Conservation (phyloP, 92 coral and sea anemone genomes). For the Blastomussa wellsi region DNA sequence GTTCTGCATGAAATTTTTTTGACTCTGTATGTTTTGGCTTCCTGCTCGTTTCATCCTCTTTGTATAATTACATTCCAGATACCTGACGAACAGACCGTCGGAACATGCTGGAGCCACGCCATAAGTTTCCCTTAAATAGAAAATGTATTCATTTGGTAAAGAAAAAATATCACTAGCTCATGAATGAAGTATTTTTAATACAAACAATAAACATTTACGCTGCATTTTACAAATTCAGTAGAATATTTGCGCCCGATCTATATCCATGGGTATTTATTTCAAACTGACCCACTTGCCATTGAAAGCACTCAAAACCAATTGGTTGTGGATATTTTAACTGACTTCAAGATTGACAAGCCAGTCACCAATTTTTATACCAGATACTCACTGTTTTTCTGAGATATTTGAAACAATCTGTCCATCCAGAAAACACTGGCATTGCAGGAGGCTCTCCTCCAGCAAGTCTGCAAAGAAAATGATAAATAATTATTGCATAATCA, state of each 20-base stretch:
- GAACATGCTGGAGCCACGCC: constrained; percentile 88
- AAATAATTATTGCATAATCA: not conserved
- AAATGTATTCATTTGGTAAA: too few relatives aligned
- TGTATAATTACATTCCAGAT: constrained; percentile 7
- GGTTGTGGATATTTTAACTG: too few relatives aligned
- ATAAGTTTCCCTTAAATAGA: constrained; percentile 66
- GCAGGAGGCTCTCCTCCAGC: constrained; percentile 73
- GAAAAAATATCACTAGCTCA: not conserved
- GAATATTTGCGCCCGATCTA: too few relatives aligned
- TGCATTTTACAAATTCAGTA: too few relatives aligned
- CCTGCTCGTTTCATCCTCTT: not conserved
- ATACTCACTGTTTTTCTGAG: constrained; percentile 84
- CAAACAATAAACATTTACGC: too few relatives aligned
- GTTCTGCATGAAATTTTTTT: not conserved
- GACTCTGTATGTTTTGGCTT: not conserved
- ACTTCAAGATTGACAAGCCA: too few relatives aligned
- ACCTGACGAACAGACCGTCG: constrained; percentile 60
- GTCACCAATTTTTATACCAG: too few relatives aligned
- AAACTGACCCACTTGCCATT: too few relatives aligned
- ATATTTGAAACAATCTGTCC: constrained; percentile 88
- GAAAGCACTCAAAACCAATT: too few relatives aligned
- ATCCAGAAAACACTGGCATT: constrained; percentile 86
- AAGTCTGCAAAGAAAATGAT: constrained; percentile 35
- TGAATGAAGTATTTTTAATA: too few relatives aligned
- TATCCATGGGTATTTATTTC: too few relatives aligned